phyloP scores from a whole-genome alignment of 2,113 vertebrate genomes.

The Anoplopoma fimbria region DNA sequence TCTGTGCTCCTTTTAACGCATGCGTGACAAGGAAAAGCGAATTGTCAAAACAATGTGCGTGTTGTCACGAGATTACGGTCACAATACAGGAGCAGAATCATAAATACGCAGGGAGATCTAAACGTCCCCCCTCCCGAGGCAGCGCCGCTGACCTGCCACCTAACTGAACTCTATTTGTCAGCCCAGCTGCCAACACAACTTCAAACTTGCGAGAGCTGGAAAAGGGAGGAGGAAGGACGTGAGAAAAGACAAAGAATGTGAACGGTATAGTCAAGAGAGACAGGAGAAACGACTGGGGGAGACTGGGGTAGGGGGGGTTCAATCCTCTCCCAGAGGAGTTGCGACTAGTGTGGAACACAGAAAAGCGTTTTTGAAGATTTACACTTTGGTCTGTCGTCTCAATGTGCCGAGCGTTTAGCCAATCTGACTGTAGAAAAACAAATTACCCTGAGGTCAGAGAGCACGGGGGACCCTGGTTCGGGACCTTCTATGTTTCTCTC shows the following conservation, averaged over 20 bases:
- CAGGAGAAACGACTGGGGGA: background rate
- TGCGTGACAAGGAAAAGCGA: slow-evolving; percentile 48
- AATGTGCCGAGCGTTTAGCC: slow-evolving; percentile 74
- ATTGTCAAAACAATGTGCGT: slow-evolving; percentile 70
- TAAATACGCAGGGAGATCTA: slow-evolving; percentile 62
- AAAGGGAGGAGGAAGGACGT: slow-evolving; percentile 26
- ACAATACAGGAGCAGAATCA: slow-evolving; percentile 64
- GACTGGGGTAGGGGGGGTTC: slow-evolving; percentile 25
- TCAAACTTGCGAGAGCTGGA: slow-evolving; percentile 39
- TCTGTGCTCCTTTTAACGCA: slow-evolving; percentile 59
- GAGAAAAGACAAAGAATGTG: slow-evolving; percentile 51
- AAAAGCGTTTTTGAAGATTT: slow-evolving; percentile 72
- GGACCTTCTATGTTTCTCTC: slow-evolving; percentile 71
- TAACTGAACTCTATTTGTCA: slow-evolving; percentile 43
- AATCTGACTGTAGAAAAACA: slow-evolving; percentile 80
- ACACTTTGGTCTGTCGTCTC: slow-evolving; percentile 70
- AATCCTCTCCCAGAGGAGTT: slow-evolving; percentile 59
- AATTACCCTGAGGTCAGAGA: slow-evolving; percentile 75
- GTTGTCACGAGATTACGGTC: slow-evolving; percentile 52
- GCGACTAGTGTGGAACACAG: slow-evolving; percentile 54
- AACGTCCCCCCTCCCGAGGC: slow-evolving; percentile 42
- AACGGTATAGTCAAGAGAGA: slow-evolving; percentile 25
- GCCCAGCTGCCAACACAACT: slow-evolving; percentile 52
- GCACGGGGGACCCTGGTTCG: slow-evolving; percentile 68
- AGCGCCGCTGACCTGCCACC: slow-evolving; percentile 59